Evolutionary conservation across 2,113 vertebrate species (phyloP).

Genomic region (Hemibates koningsi): DNA sequence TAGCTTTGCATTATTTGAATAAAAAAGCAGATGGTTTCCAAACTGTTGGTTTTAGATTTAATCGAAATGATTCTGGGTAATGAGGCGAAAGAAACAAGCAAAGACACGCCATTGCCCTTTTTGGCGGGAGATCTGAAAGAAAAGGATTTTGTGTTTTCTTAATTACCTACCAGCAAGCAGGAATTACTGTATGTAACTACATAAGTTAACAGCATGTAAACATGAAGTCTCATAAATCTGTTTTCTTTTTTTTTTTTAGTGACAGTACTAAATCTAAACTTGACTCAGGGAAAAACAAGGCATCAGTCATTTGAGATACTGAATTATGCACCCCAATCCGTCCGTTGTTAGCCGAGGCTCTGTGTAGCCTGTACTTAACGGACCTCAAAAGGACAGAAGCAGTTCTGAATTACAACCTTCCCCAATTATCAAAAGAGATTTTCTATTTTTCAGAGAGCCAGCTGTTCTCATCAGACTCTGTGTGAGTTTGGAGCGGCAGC

Average conservation of each 20-base stretch:
- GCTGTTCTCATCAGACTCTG: constrained; percentile 3
- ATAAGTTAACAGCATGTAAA: background rate
- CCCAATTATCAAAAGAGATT: constrained; percentile 48
- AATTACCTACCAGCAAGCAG: background rate
- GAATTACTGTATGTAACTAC: background rate
- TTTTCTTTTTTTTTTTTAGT: background rate
- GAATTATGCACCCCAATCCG: background rate
- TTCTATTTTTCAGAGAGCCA: constrained; percentile 41
- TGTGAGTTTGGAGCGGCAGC: constrained; percentile 2
- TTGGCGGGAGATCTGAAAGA: constrained; percentile 3
- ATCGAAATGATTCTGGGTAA: background rate
- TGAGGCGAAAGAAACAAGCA: background rate
- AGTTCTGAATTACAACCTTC: constrained; percentile 57
- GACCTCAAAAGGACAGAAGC: constrained; percentile 49
- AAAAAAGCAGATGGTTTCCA: background rate
- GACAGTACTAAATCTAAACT: background rate
- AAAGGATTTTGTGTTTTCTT: background rate
- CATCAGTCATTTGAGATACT: constrained; percentile 12
- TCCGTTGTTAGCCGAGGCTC: background rate
- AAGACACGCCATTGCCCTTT: background rate
- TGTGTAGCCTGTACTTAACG: constrained; percentile 49
- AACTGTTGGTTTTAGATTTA: constrained; percentile 10
- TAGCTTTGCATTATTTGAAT: background rate
- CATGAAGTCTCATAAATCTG: background rate
- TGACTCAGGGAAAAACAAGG: background rate